These are phyloP conservation scores for Nebria ingens DNA, from an alignment of 1,140 invertebrate species.

Conservation along the genomic window DNA sequence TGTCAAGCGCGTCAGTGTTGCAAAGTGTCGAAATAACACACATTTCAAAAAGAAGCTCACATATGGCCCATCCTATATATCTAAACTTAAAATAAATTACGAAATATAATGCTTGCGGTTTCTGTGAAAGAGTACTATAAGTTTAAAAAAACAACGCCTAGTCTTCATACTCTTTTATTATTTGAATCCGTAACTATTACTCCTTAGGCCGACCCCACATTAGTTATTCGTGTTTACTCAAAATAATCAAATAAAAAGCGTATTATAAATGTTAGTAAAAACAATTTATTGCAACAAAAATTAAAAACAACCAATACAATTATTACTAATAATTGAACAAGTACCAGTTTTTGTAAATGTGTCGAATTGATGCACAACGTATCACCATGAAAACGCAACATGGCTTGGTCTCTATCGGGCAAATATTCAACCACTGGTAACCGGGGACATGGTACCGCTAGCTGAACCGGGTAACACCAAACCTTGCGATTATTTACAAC, in stretches of 20 bases:
- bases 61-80: too few relatives aligned
- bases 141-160: too few relatives aligned
- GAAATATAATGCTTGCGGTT: too few relatives aligned
- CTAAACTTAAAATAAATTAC: too few relatives aligned
- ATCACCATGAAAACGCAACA: conserved; percentile 80
- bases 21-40: too few relatives aligned
- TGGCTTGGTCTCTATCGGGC: conserved; percentile 73
- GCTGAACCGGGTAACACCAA: conserved; percentile 91
- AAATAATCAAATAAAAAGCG: conserved; percentile 6
- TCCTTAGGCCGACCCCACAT: too few relatives aligned
- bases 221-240: too few relatives aligned
- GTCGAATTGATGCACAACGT: conserved; percentile 73
- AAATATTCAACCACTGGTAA: conserved; percentile 79
- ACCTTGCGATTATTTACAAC: conserved; percentile 67
- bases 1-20: too few relatives aligned
- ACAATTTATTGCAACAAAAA: conserved; percentile 10
- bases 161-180: too few relatives aligned
- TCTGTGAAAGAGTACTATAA: too few relatives aligned
- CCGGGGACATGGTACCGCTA: conserved; percentile 72
- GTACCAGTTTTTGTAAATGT: conserved; percentile 82
- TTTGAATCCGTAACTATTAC: too few relatives aligned
- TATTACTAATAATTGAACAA: conserved; percentile 13
- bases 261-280: conserved; percentile 13
- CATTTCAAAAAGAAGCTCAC: too few relatives aligned
- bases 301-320: not conserved